Evolutionary conservation across 2,888 invertebrate species (phyloP), one percentile per base, ranked within the genome.

Genomic region (Neoascia interrupta): DNA sequence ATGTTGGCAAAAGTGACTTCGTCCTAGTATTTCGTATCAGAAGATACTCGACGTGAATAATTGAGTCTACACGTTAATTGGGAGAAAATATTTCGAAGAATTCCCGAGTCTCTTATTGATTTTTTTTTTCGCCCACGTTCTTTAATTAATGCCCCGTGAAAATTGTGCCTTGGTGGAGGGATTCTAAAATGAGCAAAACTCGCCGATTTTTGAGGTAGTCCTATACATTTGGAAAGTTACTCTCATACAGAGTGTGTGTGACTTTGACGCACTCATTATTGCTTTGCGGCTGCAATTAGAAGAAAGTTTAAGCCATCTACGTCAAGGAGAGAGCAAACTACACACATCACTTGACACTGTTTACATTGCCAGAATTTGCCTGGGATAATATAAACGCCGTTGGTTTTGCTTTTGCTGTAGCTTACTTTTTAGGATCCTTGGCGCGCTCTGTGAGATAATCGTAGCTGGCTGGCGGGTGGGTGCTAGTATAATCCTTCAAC

Each of bases 281-380:
- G n/a, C n/a, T 34, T 1, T 15, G 3, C 16, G 15, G 23, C n/a
- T n/a, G 23, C 26, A 54, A 37, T 37, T 37, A 54, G 3, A 10
- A 23, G n/a, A n/a, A 37, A 37, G 37, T 37, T 53, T 5, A n/a
- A n/a, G n/a, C n/a, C n/a, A n/a, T n/a, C n/a, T n/a, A n/a, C n/a
- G n/a, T n/a, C n/a, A n/a, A n/a, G n/a, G n/a, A n/a, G n/a, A n/a
- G n/a, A n/a, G n/a, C n/a, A n/a, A n/a, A n/a, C n/a, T n/a, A n/a
- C n/a, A n/a, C n/a, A n/a, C n/a, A n/a, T n/a, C 10, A 21, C 37
- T 54, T 54, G 54, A 54, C 54, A 54, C 37, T 54, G 54, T 54
- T 49, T 31, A 49, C 31, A 49, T 28, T 37, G 36, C 15, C 19
- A 15, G 54, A 10, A 11, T n/a, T 37, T 51, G 8, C 26, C 37